Percentiles rank a stretch among this genome's conserved stretches.
These are phyloP conservation scores for Porphyrio hochstetteri DNA, from an alignment of 2,113 vertebrate species.

Conservation along the genomic window DNA sequence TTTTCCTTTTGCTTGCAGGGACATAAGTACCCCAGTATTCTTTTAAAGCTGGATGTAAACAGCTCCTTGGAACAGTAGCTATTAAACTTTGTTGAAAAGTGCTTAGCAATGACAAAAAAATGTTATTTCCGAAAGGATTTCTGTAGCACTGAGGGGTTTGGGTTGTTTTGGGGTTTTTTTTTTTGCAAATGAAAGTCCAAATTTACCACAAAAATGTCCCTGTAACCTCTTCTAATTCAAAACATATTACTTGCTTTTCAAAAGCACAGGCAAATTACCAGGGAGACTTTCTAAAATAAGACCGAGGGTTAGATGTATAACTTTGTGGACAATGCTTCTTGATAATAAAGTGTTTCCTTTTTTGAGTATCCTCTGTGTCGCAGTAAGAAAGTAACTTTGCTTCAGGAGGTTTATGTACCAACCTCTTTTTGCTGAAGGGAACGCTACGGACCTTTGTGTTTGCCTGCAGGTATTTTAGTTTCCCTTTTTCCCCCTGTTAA, in stretches of 20 bases:
- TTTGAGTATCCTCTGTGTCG: background rate
- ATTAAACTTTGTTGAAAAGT: slow-evolving; percentile 51
- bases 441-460: rapidly evolving
- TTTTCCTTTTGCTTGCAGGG: background rate
- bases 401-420: background rate
- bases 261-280: slow-evolving; percentile 79
- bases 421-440: background rate
- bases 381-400: background rate
- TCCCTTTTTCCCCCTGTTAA: background rate
- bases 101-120: slow-evolving; percentile 70
- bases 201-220: slow-evolving; percentile 88
- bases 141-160: background rate
- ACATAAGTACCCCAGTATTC: background rate
- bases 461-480: background rate
- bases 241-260: slow-evolving; percentile 84
- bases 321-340: slow-evolving; percentile 64
- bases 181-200: slow-evolving; percentile 78
- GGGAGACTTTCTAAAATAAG: slow-evolving; percentile 80
- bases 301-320: slow-evolving; percentile 65
- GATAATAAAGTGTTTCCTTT: slow-evolving; percentile 54
- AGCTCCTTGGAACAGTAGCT: slow-evolving; percentile 52
- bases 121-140: slow-evolving; percentile 59
- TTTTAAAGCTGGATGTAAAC: slow-evolving; percentile 13
- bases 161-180: background rate
- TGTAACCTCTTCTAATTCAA: slow-evolving; percentile 87